A percentile compares a stretch with the other conserved stretches of the same genome.
Conservation (phyloP, 2,113 vertebrate species). For the Condylura cristata region DNA sequence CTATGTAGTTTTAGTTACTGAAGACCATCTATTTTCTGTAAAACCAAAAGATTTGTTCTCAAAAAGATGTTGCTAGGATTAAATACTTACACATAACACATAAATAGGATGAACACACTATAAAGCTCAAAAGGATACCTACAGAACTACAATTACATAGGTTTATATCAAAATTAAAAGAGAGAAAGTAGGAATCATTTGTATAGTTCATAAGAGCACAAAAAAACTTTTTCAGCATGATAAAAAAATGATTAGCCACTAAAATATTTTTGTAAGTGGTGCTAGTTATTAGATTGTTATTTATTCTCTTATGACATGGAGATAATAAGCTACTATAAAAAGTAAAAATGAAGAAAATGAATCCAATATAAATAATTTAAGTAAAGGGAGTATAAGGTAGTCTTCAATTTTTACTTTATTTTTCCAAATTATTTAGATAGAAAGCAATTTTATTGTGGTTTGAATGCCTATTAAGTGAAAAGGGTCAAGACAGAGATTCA, state of each 20-base stretch:
- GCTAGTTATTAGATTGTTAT: background rate
- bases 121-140: background rate
- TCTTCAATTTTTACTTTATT: background rate
- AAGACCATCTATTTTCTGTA: background rate
- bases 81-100: background rate
- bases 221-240: background rate
- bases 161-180: conserved; percentile 20
- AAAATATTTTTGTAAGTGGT: background rate
- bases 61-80: conserved; percentile 34
- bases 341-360: background rate
- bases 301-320: background rate
- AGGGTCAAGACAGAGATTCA: background rate
- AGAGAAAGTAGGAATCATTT: background rate
- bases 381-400: background rate
- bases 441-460: conserved; percentile 5
- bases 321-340: background rate
- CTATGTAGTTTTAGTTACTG: background rate
- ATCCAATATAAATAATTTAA: conserved; percentile 20
- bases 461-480: conserved; percentile 24
- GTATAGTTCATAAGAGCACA: background rate
- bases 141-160: background rate
- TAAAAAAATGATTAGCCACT: conserved; percentile 41
- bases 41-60: background rate
- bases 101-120: background rate
- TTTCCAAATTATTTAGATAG: background rate